These are phyloP conservation scores for Thaleichthys pacificus DNA, from an alignment of 2,797 vertebrate species.

Conservation along the genomic window DNA sequence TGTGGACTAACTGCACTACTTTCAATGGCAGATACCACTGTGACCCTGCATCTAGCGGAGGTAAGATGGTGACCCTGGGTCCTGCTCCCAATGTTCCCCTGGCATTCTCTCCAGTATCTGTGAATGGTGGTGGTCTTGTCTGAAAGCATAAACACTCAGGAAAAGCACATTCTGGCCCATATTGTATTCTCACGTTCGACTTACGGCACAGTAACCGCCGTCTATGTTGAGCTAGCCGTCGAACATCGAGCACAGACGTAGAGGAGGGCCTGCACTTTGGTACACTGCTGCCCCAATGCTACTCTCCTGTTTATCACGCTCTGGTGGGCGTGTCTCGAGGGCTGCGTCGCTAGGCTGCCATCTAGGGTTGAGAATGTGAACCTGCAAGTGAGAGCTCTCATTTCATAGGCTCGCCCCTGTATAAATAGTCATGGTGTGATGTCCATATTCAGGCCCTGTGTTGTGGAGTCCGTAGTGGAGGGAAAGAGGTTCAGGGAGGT, in stretches of 20 bases:
- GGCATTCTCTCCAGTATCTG: not conserved
- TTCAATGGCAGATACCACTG: conserved; percentile 44
- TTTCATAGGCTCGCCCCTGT: conserved; percentile 66
- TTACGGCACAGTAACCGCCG: not conserved
- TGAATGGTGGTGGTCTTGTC: no score
- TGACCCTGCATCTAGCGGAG: conserved; percentile 63
- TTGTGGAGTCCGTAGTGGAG: conserved; percentile 58
- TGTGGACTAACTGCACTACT: conserved; percentile 88
- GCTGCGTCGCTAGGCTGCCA: conserved; percentile 65
- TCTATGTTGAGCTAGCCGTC: not conserved
- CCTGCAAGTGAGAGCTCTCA: conserved; percentile 32
- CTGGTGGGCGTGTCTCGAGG: conserved; percentile 68
- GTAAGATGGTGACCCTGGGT: conserved; percentile 44
- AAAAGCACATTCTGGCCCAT: no score
- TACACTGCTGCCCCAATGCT: conserved; percentile 8
- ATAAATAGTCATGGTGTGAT: conserved; percentile 79
- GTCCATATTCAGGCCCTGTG: conserved; percentile 72
- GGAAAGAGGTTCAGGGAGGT: conserved; percentile 36
- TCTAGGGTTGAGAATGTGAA: conserved; percentile 77
- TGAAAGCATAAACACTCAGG: no score
- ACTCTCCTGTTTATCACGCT: conserved; percentile 38
- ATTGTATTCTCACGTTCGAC: no score
- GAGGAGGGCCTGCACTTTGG: conserved; percentile 10
- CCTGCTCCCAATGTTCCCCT: no score
- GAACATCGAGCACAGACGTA: not conserved